Evolutionary conservation across 2,888 invertebrate genomes (phyloP).

Genomic region (Metellina segmentata): DNA sequence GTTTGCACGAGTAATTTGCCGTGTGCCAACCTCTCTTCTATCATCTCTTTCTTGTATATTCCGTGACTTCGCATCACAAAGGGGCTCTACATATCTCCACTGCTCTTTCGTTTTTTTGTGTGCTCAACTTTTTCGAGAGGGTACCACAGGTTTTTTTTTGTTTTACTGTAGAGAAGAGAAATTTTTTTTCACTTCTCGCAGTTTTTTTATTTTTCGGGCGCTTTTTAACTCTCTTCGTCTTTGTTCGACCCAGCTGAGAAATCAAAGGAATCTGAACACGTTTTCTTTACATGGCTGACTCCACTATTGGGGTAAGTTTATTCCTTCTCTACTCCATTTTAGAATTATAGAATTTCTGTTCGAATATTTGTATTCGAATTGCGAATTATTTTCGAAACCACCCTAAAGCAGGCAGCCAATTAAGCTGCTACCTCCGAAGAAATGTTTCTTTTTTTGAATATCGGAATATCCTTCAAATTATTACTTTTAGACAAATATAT

Average conservation of each 20-base stretch:
- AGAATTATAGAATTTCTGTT: neutral
- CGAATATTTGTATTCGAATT: neutral
- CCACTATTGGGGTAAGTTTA: slow-evolving; percentile 64
- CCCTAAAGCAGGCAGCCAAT: neutral
- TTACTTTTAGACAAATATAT: too few species aligned
- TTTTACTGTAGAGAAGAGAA: neutral
- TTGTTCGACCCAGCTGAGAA: slow-evolving; percentile 15
- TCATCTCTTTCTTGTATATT: slow-evolving; percentile 50
- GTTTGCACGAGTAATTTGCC: slow-evolving; percentile 51
- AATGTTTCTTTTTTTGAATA: too few species aligned
- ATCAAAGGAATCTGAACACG: slow-evolving; percentile 17
- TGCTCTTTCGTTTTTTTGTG: slow-evolving; percentile 39
- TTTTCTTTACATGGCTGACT: slow-evolving; percentile 52
- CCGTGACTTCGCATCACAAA: slow-evolving; percentile 61
- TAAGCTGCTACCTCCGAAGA: neutral
- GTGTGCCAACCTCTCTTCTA: neutral
- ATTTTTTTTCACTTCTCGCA: neutral
- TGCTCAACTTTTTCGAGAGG: slow-evolving; percentile 14
- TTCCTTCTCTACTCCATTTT: slow-evolving; percentile 1
- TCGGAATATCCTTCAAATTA: too few species aligned
- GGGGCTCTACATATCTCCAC: slow-evolving; percentile 1
- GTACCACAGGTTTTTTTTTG: slow-evolving; percentile 4
- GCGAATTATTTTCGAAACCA: neutral
- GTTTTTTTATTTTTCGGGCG: slow-evolving; percentile 3
- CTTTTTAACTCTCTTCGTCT: slow-evolving; percentile 9